Evolutionary conservation across 1,140 invertebrate genomes (phyloP), one percentile per base, ranked within the genome.

Genomic region (Drosophila prosaltans): DNA sequence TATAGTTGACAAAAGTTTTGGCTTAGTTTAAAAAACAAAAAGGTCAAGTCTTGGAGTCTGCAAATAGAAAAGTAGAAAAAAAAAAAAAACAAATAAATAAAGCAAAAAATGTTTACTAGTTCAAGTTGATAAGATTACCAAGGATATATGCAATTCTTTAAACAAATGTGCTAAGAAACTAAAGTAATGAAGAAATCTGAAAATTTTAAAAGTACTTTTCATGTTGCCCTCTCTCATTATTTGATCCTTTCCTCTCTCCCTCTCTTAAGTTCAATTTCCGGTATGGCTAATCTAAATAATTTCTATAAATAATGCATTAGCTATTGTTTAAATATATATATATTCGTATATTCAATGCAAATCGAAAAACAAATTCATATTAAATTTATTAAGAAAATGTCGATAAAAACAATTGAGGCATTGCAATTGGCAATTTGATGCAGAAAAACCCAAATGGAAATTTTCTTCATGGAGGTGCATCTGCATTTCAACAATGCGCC

Each of bases 41-140:
- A 51, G 3, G 57, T 59, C 30, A 59, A 59, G 57, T 51, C 41
- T 65, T 72, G 63, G 80, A 79, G 75, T 85, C 82, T 85, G 83
- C 0, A 82, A 88, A 2, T 11, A 55, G 41, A 57, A 36, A 6
- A 16, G 16, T 16, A 16, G 32, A 36, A 36, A 36, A 7, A 36
- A 36, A 36, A 36, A 3, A 36, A 36, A 6, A 36, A 36, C 6
- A 36, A 6, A 7, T 36, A 36, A 36, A 36, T 36, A 36, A 36
- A 16, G 16, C 16, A 16, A 16, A 16, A 16, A 16, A 16, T 16
- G 16, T 16, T 16, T 16, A 16, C 16, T 16, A 16, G 16, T 16
- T 16, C 16, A 16, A 16, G 16, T 16, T 16, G 16, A 16, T 16
- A 16, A 16, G 16, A 0, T 16, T 16, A 16, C 16, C 16, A 16